Evolutionary conservation across 1,140 invertebrate species (phyloP).

Genomic region (Batillaria attramentaria): DNA sequence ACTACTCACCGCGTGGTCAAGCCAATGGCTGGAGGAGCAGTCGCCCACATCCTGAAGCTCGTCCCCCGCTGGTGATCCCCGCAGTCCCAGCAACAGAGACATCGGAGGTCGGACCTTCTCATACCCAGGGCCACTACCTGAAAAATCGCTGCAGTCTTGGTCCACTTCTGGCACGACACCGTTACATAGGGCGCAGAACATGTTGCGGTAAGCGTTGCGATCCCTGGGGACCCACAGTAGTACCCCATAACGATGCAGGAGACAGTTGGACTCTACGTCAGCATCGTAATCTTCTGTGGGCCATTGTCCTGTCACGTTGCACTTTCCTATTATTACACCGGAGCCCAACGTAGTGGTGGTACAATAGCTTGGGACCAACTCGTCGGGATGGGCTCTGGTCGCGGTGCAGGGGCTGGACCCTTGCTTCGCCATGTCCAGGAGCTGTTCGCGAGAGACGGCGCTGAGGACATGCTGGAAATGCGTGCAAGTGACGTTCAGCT

Average conservation of each 20-base stretch:
- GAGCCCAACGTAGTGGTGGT: background rate
- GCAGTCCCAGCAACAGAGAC: too few species aligned
- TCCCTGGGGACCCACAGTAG: background rate
- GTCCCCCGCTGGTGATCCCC: too few species aligned
- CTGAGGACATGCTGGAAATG: background rate
- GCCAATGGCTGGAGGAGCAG: too few species aligned
- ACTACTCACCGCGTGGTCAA: too few species aligned
- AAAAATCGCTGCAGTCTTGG: too few species aligned
- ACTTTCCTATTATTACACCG: background rate
- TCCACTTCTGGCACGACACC: too few species aligned
- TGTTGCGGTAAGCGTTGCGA: background rate
- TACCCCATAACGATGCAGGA: background rate
- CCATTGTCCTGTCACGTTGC: background rate
- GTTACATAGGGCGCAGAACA: background rate
- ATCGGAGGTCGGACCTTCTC: too few species aligned
- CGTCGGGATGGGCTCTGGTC: background rate
- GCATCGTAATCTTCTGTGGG: background rate
- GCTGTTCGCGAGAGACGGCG: background rate
- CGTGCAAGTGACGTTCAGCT: background rate
- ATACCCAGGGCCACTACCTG: too few species aligned
- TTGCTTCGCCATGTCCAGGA: too few species aligned
- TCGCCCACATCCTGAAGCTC: too few species aligned
- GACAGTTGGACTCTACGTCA: background rate
- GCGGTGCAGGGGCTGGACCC: background rate
- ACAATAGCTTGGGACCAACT: background rate